A percentile compares a stretch with the other conserved stretches of the same genome.
These are phyloP conservation scores for Anniella stebbinsi DNA, from an alignment of 2,797 vertebrate species.

Conservation along the genomic window DNA sequence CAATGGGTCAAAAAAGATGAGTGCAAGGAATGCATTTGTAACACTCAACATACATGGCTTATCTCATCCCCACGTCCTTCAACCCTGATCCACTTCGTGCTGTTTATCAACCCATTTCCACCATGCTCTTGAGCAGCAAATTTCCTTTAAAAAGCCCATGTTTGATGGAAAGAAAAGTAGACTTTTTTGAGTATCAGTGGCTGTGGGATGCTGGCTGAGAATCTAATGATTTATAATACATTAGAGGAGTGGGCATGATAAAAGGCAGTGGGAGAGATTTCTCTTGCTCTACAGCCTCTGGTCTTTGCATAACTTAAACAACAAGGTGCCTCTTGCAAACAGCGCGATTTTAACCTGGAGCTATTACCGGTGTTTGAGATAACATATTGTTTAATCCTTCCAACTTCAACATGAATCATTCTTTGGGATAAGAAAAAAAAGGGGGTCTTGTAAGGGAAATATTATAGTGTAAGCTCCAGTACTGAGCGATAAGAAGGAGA, in stretches of 20 bases:
- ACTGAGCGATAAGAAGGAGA: conserved; percentile 59
- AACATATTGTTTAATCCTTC: conserved; percentile 74
- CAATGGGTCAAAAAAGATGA: too few relatives aligned
- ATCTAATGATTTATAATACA: conserved; percentile 70
- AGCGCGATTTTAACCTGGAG: conserved; percentile 67
- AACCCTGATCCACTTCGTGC: conserved; percentile 9
- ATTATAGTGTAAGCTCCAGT: conserved; percentile 49
- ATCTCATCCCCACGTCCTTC: not conserved
- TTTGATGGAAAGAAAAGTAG: conserved; percentile 27
- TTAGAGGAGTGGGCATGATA: conserved; percentile 68
- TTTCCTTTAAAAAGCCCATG: conserved; percentile 1
- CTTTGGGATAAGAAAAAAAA: conserved; percentile 53
- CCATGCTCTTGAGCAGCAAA: conserved; percentile 16
- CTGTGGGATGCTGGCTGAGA: conserved; percentile 57
- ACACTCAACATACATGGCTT: not conserved
- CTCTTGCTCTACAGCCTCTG: conserved; percentile 61
- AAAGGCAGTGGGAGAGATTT: conserved; percentile 65
- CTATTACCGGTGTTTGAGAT: conserved; percentile 68
- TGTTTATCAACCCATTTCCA: not conserved
- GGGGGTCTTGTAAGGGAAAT: conserved; percentile 51
- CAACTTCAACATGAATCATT: conserved; percentile 76
- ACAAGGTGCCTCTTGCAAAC: conserved; percentile 66
- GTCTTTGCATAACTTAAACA: conserved; percentile 71
- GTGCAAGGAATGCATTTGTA: not conserved
- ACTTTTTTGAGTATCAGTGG: conserved; percentile 51